phyloP scores from a whole-genome alignment of 2,888 invertebrate genomes.

The Oegoconia quadripuncta region DNA sequence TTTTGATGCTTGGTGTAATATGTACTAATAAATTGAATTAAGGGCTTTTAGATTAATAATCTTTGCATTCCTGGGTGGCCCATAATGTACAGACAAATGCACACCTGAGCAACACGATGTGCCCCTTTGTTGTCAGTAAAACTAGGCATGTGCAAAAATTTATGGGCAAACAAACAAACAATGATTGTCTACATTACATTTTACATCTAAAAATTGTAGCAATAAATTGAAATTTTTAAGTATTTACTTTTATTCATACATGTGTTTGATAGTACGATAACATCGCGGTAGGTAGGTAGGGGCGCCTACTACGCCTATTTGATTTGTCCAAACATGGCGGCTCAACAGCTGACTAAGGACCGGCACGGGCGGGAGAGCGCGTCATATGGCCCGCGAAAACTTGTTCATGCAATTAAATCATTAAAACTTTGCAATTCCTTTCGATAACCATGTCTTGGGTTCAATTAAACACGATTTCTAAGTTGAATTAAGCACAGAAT shows the following conservation, averaged over 20 bases:
- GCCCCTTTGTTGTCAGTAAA: no score
- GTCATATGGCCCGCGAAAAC: constrained; percentile 50
- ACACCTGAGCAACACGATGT: no score
- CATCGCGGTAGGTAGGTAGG: constrained; percentile 40
- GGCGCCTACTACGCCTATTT: constrained; percentile 75
- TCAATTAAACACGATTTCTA: constrained; percentile 4
- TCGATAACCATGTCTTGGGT: constrained; percentile 3
- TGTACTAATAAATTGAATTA: no score
- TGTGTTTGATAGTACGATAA: constrained; percentile 47
- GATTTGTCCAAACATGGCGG: constrained; percentile 77
- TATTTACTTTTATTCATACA: constrained; percentile 43
- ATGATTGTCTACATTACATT: no score
- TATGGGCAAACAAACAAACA: no score
- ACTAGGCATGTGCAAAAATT: no score
- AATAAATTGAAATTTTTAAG: no score
- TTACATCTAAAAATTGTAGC: no score
- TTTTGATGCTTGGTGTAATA: no score
- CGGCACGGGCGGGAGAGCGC: constrained; percentile 69
- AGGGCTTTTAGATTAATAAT: no score
- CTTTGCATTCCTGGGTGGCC: no score
- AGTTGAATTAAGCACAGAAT: constrained; percentile 25
- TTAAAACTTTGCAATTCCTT: constrained; percentile 8
- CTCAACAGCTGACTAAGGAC: constrained; percentile 77
- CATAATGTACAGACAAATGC: no score
- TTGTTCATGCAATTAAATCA: constrained; percentile 23